Percentiles rank a stretch among this genome's conserved stretches.
These are phyloP conservation scores for Kryphioiulus occultus DNA, from an alignment of 2,888 invertebrate species.

Conservation along the genomic window DNA sequence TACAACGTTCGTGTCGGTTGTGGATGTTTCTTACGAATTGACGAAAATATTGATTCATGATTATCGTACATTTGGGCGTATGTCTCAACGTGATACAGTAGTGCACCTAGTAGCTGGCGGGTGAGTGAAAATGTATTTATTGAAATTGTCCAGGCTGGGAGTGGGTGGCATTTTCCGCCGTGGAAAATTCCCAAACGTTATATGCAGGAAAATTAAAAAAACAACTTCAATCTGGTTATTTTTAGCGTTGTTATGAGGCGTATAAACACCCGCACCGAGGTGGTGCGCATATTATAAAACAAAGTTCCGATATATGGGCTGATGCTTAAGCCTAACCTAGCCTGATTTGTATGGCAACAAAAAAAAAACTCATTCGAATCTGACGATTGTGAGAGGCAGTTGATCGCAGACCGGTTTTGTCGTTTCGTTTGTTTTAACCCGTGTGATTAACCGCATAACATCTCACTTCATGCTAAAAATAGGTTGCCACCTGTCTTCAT, in stretches of 20 bases:
- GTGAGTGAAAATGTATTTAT: slow-evolving; percentile 71
- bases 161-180: background rate
- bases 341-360: background rate
- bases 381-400: background rate
- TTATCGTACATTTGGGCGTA: slow-evolving; percentile 65
- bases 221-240: background rate
- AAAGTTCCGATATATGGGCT: background rate
- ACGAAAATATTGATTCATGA: slow-evolving; percentile 8
- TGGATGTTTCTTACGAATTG: background rate
- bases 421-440: slow-evolving; percentile 28
- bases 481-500: background rate
- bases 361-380: background rate
- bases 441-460: slow-evolving; percentile 32
- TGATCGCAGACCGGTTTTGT: slow-evolving; percentile 21
- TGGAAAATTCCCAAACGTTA: background rate
- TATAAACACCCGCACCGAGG: background rate
- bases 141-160: background rate
- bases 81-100: slow-evolving; percentile 74
- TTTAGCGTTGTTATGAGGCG: background rate
- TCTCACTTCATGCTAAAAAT: background rate
- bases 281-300: background rate
- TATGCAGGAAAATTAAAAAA: background rate
- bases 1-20: background rate
- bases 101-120: slow-evolving; percentile 96
- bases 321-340: background rate